A percentile compares a stretch with the other conserved stretches of the same genome.
phyloP scores from a whole-genome alignment of 2,888 invertebrate genomes.

The Athalia cordata region DNA sequence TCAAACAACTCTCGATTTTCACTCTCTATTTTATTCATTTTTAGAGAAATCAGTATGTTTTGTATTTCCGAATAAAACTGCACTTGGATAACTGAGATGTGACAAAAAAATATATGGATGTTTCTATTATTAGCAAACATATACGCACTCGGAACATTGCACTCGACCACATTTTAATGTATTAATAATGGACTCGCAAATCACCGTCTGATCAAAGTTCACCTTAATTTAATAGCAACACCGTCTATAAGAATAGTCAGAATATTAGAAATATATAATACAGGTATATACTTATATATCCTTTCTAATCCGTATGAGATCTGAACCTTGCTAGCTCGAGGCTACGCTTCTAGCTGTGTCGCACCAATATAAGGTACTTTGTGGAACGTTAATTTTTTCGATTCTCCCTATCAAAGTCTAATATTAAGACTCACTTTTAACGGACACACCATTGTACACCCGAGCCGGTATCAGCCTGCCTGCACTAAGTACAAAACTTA shows the following conservation, averaged over 20 bases:
- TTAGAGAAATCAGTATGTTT: too few relatives aligned
- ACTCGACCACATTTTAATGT: too few relatives aligned
- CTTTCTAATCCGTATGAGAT: slow-evolving; percentile 38
- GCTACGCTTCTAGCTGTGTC: slow-evolving; percentile 24
- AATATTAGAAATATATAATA: slow-evolving; percentile 17
- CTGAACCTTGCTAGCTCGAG: slow-evolving; percentile 22
- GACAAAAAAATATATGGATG: too few relatives aligned
- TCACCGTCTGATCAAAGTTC: slow-evolving; percentile 6
- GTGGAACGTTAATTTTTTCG: slow-evolving; percentile 23
- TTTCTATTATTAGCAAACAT: too few relatives aligned
- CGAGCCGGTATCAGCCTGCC: slow-evolving; percentile 13
- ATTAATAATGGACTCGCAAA: neutral
- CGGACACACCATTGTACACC: slow-evolving; percentile 38
- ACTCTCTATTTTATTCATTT: too few relatives aligned
- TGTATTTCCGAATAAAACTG: too few relatives aligned
- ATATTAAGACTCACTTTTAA: slow-evolving; percentile 41
- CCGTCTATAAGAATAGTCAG: neutral
- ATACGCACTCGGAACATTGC: too few relatives aligned
- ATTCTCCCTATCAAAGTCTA: slow-evolving; percentile 4
- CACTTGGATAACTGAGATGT: too few relatives aligned
- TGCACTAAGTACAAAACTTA: slow-evolving; percentile 39
- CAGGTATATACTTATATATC: slow-evolving; percentile 4
- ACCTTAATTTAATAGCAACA: slow-evolving; percentile 18
- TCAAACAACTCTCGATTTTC: too few relatives aligned
- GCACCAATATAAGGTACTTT: neutral